phyloP scores from a whole-genome alignment of 2,797 vertebrate genomes.

The Phylloscopus collybita region DNA sequence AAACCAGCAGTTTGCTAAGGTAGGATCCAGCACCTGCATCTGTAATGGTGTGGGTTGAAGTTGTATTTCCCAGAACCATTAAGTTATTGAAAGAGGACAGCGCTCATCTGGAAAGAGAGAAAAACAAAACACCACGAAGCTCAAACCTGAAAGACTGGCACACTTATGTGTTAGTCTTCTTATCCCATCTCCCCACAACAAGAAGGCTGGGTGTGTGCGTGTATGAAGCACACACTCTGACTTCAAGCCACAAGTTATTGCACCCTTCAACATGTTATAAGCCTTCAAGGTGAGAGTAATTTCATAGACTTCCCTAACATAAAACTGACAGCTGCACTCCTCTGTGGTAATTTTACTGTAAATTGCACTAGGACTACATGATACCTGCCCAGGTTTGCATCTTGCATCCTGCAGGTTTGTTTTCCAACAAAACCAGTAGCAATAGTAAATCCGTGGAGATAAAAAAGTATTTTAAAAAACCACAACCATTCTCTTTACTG shows the following conservation, averaged over 20 bases:
- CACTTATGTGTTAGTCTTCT: background rate
- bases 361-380: background rate
- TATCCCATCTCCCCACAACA: background rate
- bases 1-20: background rate
- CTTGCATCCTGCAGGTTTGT: background rate
- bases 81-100: background rate
- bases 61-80: background rate
- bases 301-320: background rate
- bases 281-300: background rate
- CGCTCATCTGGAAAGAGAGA: background rate
- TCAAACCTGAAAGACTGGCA: background rate
- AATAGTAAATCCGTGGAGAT: background rate
- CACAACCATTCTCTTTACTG: background rate
- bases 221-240: background rate
- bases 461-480: background rate
- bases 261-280: background rate
- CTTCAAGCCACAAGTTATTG: background rate
- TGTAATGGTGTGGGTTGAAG: background rate
- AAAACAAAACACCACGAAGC: background rate
- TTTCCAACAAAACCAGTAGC: background rate
- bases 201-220: rapidly evolving
- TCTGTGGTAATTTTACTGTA: background rate
- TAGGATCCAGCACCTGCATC: background rate
- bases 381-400: background rate
- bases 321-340: background rate